Evolutionary conservation across 2,888 invertebrate genomes (phyloP).

Genomic region (Drosophila greeni): DNA sequence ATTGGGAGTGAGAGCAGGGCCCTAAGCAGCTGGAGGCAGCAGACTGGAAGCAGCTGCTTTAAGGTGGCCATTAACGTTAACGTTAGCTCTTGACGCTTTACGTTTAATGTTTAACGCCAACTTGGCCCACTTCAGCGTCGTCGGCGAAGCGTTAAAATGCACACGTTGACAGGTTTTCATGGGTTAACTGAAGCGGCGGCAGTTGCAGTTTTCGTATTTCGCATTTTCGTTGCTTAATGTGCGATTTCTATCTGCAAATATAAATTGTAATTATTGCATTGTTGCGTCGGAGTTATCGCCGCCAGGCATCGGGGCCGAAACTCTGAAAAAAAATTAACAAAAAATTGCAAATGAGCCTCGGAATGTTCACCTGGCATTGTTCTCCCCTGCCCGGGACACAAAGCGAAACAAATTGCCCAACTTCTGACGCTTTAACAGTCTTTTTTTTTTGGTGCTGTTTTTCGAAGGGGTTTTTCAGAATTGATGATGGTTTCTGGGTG

Average conservation of each 20-base stretch:
- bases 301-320: slow-evolving; percentile 51
- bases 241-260: slow-evolving; percentile 71
- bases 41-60: slow-evolving; percentile 29
- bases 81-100: slow-evolving; percentile 33
- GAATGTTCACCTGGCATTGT: slow-evolving; percentile 63
- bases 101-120: slow-evolving; percentile 26
- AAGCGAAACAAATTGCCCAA: slow-evolving; percentile 74
- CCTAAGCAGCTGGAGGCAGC: slow-evolving; percentile 26
- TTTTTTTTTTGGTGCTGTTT: slow-evolving; percentile 1
- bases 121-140: slow-evolving; percentile 65
- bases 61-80: slow-evolving; percentile 31
- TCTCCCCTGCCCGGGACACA: slow-evolving; percentile 48
- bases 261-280: slow-evolving; percentile 75
- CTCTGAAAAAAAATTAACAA: slow-evolving; percentile 58
- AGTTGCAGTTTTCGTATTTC: slow-evolving; percentile 32
- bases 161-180: slow-evolving; percentile 69
- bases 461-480: slow-evolving; percentile 45
- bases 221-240: slow-evolving; percentile 64
- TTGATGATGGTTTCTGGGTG: slow-evolving; percentile 63
- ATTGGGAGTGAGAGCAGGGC: slow-evolving; percentile 36
- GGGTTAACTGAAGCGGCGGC: slow-evolving; percentile 35
- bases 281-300: slow-evolving; percentile 59
- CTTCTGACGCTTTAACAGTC: slow-evolving; percentile 70
- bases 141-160: slow-evolving; percentile 72
- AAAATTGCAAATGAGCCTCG: slow-evolving; percentile 73